Evolutionary conservation across 2,888 invertebrate genomes (phyloP).

Genomic region (Rhimphoctona megacephalus): DNA sequence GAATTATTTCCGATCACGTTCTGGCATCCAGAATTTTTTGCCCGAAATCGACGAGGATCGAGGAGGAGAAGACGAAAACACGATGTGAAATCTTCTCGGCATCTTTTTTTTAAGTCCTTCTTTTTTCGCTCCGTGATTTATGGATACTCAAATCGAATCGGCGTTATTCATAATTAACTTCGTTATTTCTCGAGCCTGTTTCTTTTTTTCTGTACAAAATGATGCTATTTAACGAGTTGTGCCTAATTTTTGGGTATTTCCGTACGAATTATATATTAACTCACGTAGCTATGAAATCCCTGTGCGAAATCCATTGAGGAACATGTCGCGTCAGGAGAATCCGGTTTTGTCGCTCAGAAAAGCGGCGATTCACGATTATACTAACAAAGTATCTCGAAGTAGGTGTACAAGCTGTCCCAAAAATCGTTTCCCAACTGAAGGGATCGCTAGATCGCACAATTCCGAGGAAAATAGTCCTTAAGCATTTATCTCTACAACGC

Average conservation of each 20-base stretch:
- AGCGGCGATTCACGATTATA: conserved; percentile 57
- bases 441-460: neutral
- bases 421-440: neutral
- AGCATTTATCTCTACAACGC: neutral
- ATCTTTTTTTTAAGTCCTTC: neutral
- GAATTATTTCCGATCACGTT: neutral
- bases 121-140: conserved; percentile 6
- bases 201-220: neutral
- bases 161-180: neutral
- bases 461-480: neutral
- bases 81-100: neutral
- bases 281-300: conserved; percentile 15
- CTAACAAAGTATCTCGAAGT: conserved; percentile 14
- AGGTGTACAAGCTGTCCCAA: neutral
- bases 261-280: conserved; percentile 12
- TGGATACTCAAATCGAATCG: conserved; percentile 14
- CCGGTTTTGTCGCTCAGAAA: conserved; percentile 54
- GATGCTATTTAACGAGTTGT: conserved; percentile 7
- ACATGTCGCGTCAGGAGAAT: conserved; percentile 30
- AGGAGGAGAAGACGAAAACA: neutral
- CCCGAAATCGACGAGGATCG: neutral
- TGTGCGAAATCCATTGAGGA: conserved; percentile 31
- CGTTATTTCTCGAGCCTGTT: neutral
- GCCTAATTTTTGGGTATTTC: conserved; percentile 33
- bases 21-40: neutral